Evolutionary conservation across 2,113 vertebrate species (phyloP).

Genomic region (Oryzias melastigma): DNA sequence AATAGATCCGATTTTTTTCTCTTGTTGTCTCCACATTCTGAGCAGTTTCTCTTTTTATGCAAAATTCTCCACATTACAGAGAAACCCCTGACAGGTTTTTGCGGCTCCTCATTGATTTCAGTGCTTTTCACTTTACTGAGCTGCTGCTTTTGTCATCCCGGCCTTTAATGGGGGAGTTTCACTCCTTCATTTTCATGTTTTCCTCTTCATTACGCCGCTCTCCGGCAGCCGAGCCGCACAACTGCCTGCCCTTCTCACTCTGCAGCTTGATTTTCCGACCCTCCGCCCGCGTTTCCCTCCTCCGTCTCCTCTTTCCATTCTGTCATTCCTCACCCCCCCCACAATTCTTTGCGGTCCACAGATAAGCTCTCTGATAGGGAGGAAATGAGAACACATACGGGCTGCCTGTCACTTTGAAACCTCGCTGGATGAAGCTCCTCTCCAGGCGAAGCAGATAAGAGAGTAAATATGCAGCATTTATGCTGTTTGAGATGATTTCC

Average conservation of each 20-base stretch:
- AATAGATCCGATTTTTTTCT: conserved; percentile 62
- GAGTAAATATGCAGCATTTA: background rate
- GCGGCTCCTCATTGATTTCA: background rate
- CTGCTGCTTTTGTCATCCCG: conserved; percentile 4
- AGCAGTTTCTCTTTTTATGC: conserved; percentile 3
- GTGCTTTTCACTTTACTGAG: conserved; percentile 5
- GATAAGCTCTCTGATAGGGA: conserved; percentile 54
- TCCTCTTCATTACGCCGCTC: conserved; percentile 45
- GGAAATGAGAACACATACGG: conserved; percentile 43
- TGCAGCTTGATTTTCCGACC: conserved; percentile 69
- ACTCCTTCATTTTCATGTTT: conserved; percentile 21
- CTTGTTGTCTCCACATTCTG: conserved; percentile 5
- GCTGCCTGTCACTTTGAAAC: conserved; percentile 8
- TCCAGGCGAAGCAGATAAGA: conserved; percentile 9
- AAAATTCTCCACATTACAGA: background rate
- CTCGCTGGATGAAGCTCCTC: conserved; percentile 18
- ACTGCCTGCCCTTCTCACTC: conserved; percentile 79
- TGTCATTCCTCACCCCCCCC: conserved; percentile 39
- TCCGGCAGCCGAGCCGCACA: conserved; percentile 43
- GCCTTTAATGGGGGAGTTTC: conserved; percentile 24
- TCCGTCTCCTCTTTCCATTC: conserved; percentile 60
- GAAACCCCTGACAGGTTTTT: conserved; percentile 6
- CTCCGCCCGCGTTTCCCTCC: conserved; percentile 35
- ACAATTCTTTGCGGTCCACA: conserved; percentile 54
- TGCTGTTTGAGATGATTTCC: background rate